These are phyloP conservation scores for Hypomecis punctinalis DNA, from an alignment of 2,888 invertebrate genomes.

Conservation along the genomic window DNA sequence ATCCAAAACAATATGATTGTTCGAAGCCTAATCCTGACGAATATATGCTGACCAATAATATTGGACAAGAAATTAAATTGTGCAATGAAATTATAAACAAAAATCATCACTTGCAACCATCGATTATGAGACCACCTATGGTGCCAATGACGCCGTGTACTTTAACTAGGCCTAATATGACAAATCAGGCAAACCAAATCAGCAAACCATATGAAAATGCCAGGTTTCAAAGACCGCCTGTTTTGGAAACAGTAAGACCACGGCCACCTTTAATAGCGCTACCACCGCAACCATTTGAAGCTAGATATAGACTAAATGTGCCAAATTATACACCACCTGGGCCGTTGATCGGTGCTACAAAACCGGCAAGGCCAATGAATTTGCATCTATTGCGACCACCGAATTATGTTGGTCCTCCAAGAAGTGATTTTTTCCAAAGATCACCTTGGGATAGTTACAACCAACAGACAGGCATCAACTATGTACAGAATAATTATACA, in stretches of 20 bases:
- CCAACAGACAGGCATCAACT: background rate
- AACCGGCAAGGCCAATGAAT: background rate
- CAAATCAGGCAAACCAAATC: background rate
- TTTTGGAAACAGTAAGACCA: too few relatives aligned
- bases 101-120: background rate
- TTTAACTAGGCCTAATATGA: background rate
- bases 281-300: background rate
- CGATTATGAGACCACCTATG: background rate
- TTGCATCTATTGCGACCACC: background rate
- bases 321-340: background rate
- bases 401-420: background rate
- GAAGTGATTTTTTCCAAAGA: background rate
- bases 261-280: background rate
- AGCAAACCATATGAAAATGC: background rate
- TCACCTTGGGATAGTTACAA: background rate
- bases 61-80: background rate
- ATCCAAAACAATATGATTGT: background rate
- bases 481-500: conserved; percentile 1
- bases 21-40: background rate
- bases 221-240: background rate
- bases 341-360: background rate
- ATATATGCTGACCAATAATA: background rate
- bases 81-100: background rate
- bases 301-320: background rate
- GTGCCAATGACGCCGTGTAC: background rate